Percentiles rank a stretch among this genome's conserved stretches.
These are phyloP conservation scores for Mormyrus lacerda DNA, from an alignment of 2,113 vertebrate species.

Conservation along the genomic window DNA sequence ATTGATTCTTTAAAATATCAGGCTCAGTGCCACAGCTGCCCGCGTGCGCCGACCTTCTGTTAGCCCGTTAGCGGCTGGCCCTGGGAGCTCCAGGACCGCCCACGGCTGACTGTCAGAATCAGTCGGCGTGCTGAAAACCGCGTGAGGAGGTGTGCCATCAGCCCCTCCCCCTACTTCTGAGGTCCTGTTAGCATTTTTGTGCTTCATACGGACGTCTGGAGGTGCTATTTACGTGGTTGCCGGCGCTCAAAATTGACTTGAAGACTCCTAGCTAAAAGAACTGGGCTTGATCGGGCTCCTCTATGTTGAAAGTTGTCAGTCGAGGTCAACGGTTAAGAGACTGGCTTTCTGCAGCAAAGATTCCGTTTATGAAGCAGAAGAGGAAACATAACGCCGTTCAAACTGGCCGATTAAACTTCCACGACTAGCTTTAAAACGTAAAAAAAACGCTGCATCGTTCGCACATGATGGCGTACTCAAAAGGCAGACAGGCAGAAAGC, in stretches of 20 bases:
- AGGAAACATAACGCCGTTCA: neutral
- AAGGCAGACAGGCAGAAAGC: neutral
- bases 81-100: neutral
- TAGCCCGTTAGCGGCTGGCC: neutral
- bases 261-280: neutral
- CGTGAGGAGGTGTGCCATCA: neutral
- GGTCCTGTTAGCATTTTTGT: neutral
- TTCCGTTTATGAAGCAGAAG: neutral
- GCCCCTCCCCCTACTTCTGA: neutral
- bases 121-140: neutral
- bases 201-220: neutral
- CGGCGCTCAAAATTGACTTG: neutral
- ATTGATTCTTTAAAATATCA: slow-evolving; percentile 31
- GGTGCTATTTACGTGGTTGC: neutral
- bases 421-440: neutral
- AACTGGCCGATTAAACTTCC: neutral
- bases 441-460: neutral
- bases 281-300: neutral
- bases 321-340: neutral
- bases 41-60: neutral
- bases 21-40: slow-evolving; percentile 14
- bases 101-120: neutral
- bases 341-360: neutral
- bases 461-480: neutral
- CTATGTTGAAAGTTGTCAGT: neutral